Percentiles rank a stretch among this genome's conserved stretches.
Conservation (phyloP, 2,888 invertebrate species). For the Hanleya hanleyi region DNA sequence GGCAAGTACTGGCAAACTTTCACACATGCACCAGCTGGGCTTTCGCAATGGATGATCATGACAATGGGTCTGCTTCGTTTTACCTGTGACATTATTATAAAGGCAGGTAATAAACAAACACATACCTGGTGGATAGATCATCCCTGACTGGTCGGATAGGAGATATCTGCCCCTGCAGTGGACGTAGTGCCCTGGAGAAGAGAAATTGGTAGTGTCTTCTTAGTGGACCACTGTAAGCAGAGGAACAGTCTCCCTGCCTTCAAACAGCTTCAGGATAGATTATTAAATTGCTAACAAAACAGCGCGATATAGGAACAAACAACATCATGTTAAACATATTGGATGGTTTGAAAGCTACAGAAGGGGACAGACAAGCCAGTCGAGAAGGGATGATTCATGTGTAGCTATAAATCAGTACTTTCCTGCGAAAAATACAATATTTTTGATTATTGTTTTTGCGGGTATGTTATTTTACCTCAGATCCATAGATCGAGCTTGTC, state of each 20-base stretch:
- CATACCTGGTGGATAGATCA: background rate
- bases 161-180: constrained; percentile 53
- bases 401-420: background rate
- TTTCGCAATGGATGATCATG: too few species aligned
- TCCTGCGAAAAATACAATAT: background rate
- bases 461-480: constrained; percentile 44
- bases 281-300: too few species aligned
- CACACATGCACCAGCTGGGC: too few species aligned
- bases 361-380: too few species aligned
- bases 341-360: too few species aligned
- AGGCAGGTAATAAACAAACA: background rate
- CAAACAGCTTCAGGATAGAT: too few species aligned
- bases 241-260: constrained; percentile 2
- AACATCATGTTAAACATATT: too few species aligned
- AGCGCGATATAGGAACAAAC: too few species aligned
- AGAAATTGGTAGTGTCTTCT: constrained; percentile 61
- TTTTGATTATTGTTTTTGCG: background rate
- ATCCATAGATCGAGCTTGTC: constrained; percentile 40
- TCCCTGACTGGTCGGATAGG: constrained; percentile 22
- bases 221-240: constrained; percentile 52
- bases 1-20: too few species aligned
- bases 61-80: too few species aligned
- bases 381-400: too few species aligned
- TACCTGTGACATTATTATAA: too few species aligned
- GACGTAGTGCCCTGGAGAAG: constrained; percentile 61